Conservation (phyloP, 2,797 vertebrate species). For the Pseudomugil tenellus region DNA sequence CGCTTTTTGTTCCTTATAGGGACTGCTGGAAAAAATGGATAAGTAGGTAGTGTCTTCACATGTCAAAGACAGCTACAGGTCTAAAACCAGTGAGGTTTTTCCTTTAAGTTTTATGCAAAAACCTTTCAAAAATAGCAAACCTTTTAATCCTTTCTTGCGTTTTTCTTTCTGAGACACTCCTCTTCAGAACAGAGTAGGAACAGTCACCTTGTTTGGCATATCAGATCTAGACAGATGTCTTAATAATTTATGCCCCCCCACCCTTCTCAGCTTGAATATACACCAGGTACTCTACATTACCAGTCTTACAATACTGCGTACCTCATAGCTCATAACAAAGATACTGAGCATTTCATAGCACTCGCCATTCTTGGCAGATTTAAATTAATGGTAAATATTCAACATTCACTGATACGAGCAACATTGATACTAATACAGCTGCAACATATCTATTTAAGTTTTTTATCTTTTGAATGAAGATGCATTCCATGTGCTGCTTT, state of each 20-base stretch:
- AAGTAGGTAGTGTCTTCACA: conserved; percentile 20
- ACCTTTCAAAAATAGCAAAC: conserved; percentile 7
- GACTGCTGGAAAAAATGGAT: conserved; percentile 22
- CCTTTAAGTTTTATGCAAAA: not conserved
- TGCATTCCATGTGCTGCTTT: no score
- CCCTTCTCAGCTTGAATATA: conserved; percentile 8
- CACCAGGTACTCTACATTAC: conserved; percentile 14
- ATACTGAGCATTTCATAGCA: not conserved
- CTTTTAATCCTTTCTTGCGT: no score
- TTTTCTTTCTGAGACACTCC: conserved; percentile 8
- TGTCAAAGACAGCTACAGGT: conserved; percentile 8
- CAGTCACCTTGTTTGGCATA: conserved; percentile 23
- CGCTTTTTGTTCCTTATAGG: no score
- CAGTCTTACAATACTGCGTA: not conserved
- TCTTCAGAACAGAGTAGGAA: conserved; percentile 8
- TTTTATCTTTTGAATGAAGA: no score
- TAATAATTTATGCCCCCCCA: conserved; percentile 53
- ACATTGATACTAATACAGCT: no score
- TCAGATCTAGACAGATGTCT: conserved; percentile 18
- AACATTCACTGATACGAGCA: no score
- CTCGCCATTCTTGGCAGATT: not conserved
- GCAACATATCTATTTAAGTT: no score
- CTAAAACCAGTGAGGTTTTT: conserved; percentile 16
- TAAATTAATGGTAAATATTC: not conserved
- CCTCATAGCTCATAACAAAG: not conserved